A percentile compares a stretch with the other conserved stretches of the same genome.
Conservation (phyloP, 2,888 invertebrate genomes). For the Caenorhabditis zanzibari region DNA sequence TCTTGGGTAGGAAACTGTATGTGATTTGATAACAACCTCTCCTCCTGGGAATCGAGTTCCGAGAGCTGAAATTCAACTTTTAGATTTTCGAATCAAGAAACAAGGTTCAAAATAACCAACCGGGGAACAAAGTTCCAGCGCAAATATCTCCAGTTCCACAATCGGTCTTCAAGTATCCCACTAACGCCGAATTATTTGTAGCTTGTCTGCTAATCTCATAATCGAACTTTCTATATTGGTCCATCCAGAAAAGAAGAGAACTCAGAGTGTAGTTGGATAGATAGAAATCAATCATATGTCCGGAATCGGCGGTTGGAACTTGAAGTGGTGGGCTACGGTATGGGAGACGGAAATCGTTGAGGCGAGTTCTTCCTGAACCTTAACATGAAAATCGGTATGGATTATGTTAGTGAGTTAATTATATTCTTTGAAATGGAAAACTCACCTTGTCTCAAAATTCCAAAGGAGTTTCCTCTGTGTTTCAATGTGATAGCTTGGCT, state of each 20-base stretch:
- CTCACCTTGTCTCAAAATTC: constrained; percentile 81
- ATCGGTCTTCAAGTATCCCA: constrained; percentile 82
- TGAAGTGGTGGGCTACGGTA: constrained; percentile 77
- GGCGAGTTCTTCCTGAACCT: constrained; percentile 75
- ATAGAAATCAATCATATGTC: constrained; percentile 82
- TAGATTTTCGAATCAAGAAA: too few relatives aligned
- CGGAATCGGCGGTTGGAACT: constrained; percentile 69
- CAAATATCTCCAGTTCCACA: constrained; percentile 82
- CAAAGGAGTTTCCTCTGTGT: constrained; percentile 83
- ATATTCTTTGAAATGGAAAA: neutral
- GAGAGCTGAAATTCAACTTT: constrained; percentile 70
- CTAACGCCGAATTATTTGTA: constrained; percentile 80
- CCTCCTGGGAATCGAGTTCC: constrained; percentile 80
- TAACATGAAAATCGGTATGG: constrained; percentile 1
- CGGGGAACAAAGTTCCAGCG: constrained; percentile 82
- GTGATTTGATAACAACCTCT: constrained; percentile 81
- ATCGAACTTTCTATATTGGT: constrained; percentile 83
- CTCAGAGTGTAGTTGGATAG: constrained; percentile 82
- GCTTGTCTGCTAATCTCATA: constrained; percentile 81
- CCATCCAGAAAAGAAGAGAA: constrained; percentile 83
- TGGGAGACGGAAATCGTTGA: constrained; percentile 83
- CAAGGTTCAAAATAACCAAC: constrained; percentile 35
- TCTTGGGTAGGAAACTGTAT: constrained; percentile 80
- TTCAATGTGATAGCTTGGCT: constrained; percentile 72
- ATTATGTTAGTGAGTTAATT: constrained; percentile 11